These are phyloP conservation scores for Sinopyrophorus schimmeli DNA, from an alignment of 2,888 invertebrate species.

Conservation along the genomic window DNA sequence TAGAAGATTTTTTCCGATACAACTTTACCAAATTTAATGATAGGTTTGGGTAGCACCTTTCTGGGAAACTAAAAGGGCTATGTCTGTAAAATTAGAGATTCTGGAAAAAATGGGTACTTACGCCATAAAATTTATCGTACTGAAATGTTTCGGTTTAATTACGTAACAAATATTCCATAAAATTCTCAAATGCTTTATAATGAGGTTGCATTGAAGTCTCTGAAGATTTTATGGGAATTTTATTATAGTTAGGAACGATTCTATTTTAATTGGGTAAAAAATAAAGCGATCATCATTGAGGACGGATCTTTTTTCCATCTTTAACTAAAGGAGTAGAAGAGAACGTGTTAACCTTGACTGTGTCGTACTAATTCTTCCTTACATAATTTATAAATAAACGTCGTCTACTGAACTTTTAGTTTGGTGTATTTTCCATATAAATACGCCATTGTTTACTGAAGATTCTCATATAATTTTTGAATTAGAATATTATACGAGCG, in stretches of 20 bases:
- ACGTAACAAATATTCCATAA: too few relatives aligned
- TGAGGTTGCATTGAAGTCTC: neutral
- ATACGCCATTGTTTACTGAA: conserved; percentile 12
- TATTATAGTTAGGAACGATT: neutral
- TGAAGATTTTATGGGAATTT: neutral
- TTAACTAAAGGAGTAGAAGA: neutral
- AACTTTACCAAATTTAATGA: too few relatives aligned
- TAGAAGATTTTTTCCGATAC: too few relatives aligned
- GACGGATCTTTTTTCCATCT: neutral
- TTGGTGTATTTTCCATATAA: conserved; percentile 16
- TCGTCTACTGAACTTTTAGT: conserved; percentile 11
- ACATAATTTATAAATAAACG: conserved; percentile 21
- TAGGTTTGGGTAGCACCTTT: too few relatives aligned
- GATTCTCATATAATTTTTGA: conserved; percentile 11
- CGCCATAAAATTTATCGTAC: too few relatives aligned
- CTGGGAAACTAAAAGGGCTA: too few relatives aligned
- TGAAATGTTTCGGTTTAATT: too few relatives aligned
- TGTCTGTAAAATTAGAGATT: too few relatives aligned
- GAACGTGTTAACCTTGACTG: conserved; percentile 20
- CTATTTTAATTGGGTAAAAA: conserved; percentile 4
- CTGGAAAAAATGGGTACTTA: too few relatives aligned
- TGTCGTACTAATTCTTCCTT: conserved; percentile 20
- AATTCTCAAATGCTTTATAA: too few relatives aligned
- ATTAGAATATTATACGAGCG: neutral
- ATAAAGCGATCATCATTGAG: neutral